Evolutionary conservation across 2,888 invertebrate species (phyloP).

Genomic region (Teleogryllus oceanicus): DNA sequence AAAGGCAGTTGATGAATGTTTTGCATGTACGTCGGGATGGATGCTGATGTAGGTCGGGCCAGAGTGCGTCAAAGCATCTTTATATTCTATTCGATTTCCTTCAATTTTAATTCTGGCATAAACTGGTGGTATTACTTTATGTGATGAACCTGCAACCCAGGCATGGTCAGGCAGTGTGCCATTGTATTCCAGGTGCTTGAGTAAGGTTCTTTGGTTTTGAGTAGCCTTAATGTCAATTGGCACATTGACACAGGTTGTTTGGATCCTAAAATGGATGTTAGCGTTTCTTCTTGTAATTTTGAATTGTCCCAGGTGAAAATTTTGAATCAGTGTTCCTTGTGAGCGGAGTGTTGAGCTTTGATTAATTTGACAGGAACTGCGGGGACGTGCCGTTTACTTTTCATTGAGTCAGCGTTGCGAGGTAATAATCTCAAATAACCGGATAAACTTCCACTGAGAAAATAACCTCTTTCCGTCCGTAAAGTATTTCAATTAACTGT

Average conservation of each 20-base stretch:
- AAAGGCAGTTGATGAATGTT: not conserved
- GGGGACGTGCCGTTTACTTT: no score
- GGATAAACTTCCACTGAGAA: no score
- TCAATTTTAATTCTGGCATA: not conserved
- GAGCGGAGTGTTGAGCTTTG: not conserved
- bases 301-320: not conserved
- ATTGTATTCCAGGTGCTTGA: not conserved
- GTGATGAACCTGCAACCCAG: not conserved
- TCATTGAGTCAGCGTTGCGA: no score
- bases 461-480: no score
- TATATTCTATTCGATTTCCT: not conserved
- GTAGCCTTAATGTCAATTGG: not conserved
- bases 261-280: not conserved
- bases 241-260: not conserved
- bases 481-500: no score
- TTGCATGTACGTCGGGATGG: not conserved
- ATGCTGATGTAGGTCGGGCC: not conserved
- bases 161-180: not conserved
- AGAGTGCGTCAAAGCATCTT: not conserved
- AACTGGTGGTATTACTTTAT: not conserved
- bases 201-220: not conserved
- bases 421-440: no score
- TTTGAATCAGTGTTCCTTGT: not conserved
- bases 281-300: not conserved
- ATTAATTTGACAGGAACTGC: not conserved